Evolutionary conservation across 2,113 vertebrate genomes (phyloP).

Genomic region (Equus przewalskii): DNA sequence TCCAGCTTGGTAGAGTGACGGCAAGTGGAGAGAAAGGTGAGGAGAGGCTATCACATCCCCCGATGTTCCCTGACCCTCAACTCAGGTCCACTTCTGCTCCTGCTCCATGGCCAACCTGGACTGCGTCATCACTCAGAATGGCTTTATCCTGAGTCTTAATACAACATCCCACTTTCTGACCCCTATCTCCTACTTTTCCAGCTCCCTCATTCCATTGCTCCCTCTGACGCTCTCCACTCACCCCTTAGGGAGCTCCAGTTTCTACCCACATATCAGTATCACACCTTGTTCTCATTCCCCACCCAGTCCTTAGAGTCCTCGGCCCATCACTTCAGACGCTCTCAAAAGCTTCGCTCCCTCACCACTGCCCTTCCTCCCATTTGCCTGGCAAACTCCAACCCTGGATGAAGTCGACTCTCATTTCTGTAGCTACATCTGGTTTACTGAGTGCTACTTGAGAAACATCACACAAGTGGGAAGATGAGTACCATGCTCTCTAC

Average conservation of each 20-base stretch:
- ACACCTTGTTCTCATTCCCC: slow-evolving; percentile 1
- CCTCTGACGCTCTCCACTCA: background rate
- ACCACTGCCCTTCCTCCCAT: background rate
- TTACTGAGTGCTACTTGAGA: background rate
- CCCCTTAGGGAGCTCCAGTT: background rate
- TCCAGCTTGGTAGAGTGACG: background rate
- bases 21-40: background rate
- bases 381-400: background rate
- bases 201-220: background rate
- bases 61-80: background rate
- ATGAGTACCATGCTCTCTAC: background rate
- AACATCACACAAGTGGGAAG: slow-evolving; percentile 15
- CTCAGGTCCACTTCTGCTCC: background rate
- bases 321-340: background rate
- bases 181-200: background rate
- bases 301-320: background rate
- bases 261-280: background rate
- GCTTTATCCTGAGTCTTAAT: background rate
- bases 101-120: background rate
- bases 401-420: background rate
- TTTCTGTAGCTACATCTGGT: background rate
- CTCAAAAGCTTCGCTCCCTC: background rate
- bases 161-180: background rate
- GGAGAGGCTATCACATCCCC: background rate
- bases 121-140: background rate